Evolutionary conservation across 1,140 invertebrate species (phyloP).

Genomic region (Plectrocnemia conspersa): DNA sequence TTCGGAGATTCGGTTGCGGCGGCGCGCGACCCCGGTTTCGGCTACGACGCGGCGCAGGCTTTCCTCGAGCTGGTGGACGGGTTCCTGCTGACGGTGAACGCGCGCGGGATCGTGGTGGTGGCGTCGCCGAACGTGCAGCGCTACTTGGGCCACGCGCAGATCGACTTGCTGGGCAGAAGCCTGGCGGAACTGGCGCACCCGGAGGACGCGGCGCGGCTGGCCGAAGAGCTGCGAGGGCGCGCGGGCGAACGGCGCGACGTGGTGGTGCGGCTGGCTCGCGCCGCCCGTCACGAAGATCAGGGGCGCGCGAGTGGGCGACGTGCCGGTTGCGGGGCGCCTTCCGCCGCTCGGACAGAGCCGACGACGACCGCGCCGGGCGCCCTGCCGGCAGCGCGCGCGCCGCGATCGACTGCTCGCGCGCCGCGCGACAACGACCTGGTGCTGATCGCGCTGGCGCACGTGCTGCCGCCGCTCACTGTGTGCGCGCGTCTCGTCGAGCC

Average conservation of each 20-base stretch:
- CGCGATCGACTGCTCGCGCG: slow-evolving; percentile 48
- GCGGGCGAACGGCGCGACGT: slow-evolving; percentile 51
- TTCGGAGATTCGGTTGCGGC: slow-evolving; percentile 53
- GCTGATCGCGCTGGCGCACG: slow-evolving; percentile 52
- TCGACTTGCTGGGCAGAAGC: slow-evolving; percentile 82
- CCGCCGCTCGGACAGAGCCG: slow-evolving; percentile 52
- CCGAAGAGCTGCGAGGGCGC: slow-evolving; percentile 61
- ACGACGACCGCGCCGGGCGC: slow-evolving; percentile 41
- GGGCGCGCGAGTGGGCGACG: slow-evolving; percentile 64
- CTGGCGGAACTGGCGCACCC: slow-evolving; percentile 75
- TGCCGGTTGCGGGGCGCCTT: slow-evolving; percentile 60
- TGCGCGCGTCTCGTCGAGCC: slow-evolving; percentile 67
- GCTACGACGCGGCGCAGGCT: slow-evolving; percentile 47
- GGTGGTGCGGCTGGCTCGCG: slow-evolving; percentile 57
- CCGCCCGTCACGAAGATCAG: slow-evolving; percentile 65
- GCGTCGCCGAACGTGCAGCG: slow-evolving; percentile 81
- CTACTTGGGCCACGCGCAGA: slow-evolving; percentile 77
- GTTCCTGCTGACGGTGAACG: slow-evolving; percentile 77
- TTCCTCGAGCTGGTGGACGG: slow-evolving; percentile 58
- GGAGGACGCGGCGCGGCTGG: slow-evolving; percentile 73
- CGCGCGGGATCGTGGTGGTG: slow-evolving; percentile 79
- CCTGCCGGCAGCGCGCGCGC: slow-evolving; percentile 51
- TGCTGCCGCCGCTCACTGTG: slow-evolving; percentile 55
- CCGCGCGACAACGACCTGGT: slow-evolving; percentile 49
- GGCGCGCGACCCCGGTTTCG: slow-evolving; percentile 44